These are phyloP conservation scores for Datnioides undecimradiatus DNA, from an alignment of 2,113 vertebrate species.

Conservation along the genomic window DNA sequence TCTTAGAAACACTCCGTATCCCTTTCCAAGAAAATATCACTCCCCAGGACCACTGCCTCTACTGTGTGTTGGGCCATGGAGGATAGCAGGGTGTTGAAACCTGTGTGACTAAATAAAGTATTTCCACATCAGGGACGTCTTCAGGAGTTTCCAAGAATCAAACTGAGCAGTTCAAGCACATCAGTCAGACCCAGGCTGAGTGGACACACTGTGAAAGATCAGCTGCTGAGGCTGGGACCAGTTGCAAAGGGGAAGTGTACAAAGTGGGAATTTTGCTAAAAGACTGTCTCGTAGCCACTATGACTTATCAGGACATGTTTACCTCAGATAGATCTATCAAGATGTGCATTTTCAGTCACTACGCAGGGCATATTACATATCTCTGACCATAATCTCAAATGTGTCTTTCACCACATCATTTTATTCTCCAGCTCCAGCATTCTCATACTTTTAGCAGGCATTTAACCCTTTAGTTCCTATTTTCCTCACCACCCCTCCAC, in stretches of 20 bases:
- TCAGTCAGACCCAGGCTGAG: neutral
- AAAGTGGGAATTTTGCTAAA: no score
- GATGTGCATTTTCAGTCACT: no score
- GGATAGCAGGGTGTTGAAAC: slow-evolving; percentile 3
- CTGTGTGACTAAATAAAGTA: neutral
- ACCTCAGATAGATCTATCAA: no score
- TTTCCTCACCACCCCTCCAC: neutral
- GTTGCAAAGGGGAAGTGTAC: no score
- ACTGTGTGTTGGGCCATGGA: neutral
- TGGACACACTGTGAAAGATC: neutral
- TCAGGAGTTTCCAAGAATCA: slow-evolving; percentile 13
- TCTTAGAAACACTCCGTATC: neutral
- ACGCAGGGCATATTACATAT: no score
- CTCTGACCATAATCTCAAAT: no score
- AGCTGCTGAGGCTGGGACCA: no score
- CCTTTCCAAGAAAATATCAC: neutral
- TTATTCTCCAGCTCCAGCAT: neutral
- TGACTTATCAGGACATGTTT: no score
- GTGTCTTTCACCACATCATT: no score
- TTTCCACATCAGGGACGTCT: slow-evolving; percentile 27
- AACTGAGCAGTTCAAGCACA: neutral
- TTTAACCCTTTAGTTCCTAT: neutral
- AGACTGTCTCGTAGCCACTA: no score
- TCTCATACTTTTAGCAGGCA: neutral
- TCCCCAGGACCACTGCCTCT: neutral